Conservation (phyloP, 2,113 vertebrate genomes). For the Carettochelys insculpta region DNA sequence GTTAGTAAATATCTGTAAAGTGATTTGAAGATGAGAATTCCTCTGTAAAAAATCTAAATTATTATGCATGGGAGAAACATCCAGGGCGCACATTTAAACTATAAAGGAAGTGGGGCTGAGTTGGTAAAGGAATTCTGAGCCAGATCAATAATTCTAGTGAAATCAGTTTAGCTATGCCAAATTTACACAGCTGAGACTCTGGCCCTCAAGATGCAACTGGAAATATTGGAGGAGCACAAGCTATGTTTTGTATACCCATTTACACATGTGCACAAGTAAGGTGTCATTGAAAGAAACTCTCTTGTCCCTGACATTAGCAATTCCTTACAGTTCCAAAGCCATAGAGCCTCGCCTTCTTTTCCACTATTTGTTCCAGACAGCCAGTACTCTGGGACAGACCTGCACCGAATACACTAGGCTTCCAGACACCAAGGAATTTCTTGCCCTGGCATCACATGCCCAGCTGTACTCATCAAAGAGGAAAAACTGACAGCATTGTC, state of each 20-base stretch:
- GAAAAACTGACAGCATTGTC: constrained; percentile 77
- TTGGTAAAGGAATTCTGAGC: neutral
- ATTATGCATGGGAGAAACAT: neutral
- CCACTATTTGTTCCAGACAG: constrained; percentile 14
- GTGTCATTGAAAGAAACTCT: neutral
- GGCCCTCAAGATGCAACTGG: neutral
- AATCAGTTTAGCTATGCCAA: neutral
- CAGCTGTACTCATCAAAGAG: constrained; percentile 69
- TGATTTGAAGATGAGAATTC: neutral
- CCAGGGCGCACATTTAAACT: neutral
- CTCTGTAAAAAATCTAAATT: neutral
- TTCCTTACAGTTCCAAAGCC: constrained; percentile 12
- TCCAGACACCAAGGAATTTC: constrained; percentile 58
- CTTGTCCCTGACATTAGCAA: neutral
- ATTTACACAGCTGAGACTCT: neutral
- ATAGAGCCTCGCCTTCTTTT: constrained; percentile 38
- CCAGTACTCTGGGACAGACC: neutral
- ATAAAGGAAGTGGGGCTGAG: neutral
- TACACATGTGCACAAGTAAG: neutral
- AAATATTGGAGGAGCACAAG: neutral
- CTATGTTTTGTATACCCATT: neutral
- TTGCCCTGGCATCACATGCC: constrained; percentile 66
- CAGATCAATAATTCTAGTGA: neutral
- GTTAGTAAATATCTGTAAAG: neutral
- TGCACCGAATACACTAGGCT: constrained; percentile 44